These are phyloP conservation scores for Sarcophaga bullata DNA, from an alignment of 1,140 invertebrate species.

Conservation along the genomic window DNA sequence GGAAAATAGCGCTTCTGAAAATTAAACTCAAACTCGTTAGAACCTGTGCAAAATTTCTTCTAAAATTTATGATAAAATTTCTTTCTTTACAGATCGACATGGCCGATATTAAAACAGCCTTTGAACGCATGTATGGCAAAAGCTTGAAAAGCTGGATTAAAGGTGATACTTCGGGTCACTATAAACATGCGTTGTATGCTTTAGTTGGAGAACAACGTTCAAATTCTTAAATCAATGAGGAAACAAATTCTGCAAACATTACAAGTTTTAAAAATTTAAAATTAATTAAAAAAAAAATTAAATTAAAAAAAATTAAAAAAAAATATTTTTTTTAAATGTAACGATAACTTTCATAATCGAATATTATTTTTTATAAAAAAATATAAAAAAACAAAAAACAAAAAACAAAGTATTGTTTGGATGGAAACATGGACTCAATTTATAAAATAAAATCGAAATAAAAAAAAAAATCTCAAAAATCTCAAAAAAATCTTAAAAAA, in stretches of 20 bases:
- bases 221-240: neutral
- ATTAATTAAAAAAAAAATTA: neutral
- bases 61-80: neutral
- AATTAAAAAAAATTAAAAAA: neutral
- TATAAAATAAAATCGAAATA: too few relatives aligned
- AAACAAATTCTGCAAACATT: neutral
- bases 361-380: constrained; percentile 1
- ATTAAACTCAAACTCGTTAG: too few relatives aligned
- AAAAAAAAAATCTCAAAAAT: neutral
- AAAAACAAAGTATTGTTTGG: neutral
- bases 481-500: too few relatives aligned
- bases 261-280: neutral
- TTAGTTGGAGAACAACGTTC: constrained; percentile 63
- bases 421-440: neutral
- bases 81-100: constrained; percentile 74
- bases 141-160: constrained; percentile 82
- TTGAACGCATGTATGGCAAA: constrained; percentile 81
- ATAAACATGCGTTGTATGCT: constrained; percentile 64
- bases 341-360: constrained; percentile 21
- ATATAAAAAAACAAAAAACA: neutral
- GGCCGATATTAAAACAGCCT: constrained; percentile 84
- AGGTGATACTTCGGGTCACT: constrained; percentile 65
- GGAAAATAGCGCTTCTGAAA: too few relatives aligned
- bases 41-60: neutral
- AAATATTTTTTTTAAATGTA: neutral